Evolutionary conservation across 2,888 invertebrate genomes (phyloP).

Genomic region (Anodontia alba): DNA sequence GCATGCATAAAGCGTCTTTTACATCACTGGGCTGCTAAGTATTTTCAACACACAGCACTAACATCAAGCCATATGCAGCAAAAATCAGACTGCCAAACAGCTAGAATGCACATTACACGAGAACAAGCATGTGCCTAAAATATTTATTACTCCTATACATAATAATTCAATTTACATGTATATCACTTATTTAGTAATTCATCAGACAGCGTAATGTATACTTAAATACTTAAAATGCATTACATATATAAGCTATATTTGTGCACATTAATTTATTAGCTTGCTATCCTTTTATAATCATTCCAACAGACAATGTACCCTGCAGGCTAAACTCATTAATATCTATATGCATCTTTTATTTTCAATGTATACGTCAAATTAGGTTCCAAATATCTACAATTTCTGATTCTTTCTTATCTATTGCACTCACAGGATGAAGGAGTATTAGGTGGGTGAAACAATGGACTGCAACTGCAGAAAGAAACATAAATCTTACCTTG

Average conservation of each 20-base stretch:
- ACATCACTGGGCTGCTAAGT: constrained; percentile 6
- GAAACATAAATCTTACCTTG: constrained; percentile 78
- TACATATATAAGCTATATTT: too few species aligned
- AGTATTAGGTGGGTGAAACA: constrained; percentile 33
- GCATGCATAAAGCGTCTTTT: constrained; percentile 33
- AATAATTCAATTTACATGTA: too few species aligned
- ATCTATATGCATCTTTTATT: not conserved
- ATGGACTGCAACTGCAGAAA: not conserved
- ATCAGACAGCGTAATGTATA: too few species aligned
- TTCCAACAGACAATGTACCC: too few species aligned
- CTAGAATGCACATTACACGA: not conserved
- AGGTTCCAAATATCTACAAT: not conserved
- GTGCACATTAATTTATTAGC: too few species aligned
- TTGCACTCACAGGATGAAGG: constrained; percentile 56
- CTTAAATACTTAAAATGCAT: too few species aligned
- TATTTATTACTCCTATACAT: too few species aligned
- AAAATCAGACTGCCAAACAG: not conserved
- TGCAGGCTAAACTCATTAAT: too few species aligned
- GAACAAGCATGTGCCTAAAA: not conserved
- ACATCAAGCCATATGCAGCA: constrained; percentile 19
- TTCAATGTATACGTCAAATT: not conserved
- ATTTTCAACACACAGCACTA: constrained; percentile 16
- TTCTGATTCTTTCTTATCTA: not conserved
- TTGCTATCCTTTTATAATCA: too few species aligned
- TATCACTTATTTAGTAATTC: too few species aligned